Conservation (phyloP, 2,888 invertebrate genomes). For the Papilio elwesi region DNA sequence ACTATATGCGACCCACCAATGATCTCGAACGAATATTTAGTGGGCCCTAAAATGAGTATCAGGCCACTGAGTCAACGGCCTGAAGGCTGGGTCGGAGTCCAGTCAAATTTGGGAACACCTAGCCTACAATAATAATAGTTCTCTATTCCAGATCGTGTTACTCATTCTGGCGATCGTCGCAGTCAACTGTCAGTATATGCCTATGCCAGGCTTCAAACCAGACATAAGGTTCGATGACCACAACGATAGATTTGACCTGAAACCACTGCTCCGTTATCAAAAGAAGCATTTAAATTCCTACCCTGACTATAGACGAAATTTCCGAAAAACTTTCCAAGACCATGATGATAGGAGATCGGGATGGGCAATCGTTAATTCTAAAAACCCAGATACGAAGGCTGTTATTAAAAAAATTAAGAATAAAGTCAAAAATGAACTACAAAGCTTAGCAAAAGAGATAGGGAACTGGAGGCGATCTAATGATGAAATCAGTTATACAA, state of each 20-base stretch:
- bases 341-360: conserved; percentile 15
- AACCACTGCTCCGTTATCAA: conserved; percentile 52
- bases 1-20: too few relatives aligned
- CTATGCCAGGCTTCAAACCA: conserved; percentile 51
- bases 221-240: conserved; percentile 62
- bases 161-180: conserved; percentile 42
- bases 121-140: neutral
- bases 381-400: neutral
- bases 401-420: conserved; percentile 27
- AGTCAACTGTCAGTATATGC: conserved; percentile 50
- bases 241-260: conserved; percentile 66
- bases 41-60: too few relatives aligned
- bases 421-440: conserved; percentile 20
- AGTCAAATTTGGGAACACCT: too few relatives aligned
- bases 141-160: conserved; percentile 15
- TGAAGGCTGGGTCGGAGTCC: too few relatives aligned
- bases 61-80: too few relatives aligned
- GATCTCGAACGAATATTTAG: too few relatives aligned
- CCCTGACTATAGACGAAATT: conserved; percentile 45
- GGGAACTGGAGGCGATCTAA: neutral
- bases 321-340: neutral
- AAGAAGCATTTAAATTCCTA: conserved; percentile 44
- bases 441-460: conserved; percentile 17
- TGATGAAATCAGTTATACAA: neutral
- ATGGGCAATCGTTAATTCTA: neutral